Evolutionary conservation across 2,888 invertebrate species (phyloP).

Genomic region (Gonocerus acuteangulatus): DNA sequence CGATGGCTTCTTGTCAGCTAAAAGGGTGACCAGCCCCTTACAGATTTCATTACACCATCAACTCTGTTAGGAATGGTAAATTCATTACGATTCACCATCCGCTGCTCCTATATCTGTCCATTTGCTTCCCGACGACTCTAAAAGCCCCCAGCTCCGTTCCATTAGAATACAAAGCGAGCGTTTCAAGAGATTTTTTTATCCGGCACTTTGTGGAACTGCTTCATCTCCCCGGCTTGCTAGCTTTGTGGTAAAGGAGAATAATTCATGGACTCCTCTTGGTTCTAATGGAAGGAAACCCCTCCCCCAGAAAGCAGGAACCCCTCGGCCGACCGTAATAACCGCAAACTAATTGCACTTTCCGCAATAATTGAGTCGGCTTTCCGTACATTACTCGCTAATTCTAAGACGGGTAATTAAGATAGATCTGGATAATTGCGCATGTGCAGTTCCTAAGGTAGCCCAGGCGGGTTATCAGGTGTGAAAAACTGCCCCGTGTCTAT

Average conservation of each 20-base stretch:
- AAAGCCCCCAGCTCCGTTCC: slow-evolving; percentile 18
- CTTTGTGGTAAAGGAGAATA: slow-evolving; percentile 1
- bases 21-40: slow-evolving; percentile 5
- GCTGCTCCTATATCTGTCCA: not conserved
- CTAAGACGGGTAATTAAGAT: slow-evolving; percentile 12
- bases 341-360: slow-evolving; percentile 22
- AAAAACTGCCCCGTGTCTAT: too few species aligned
- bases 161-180: slow-evolving; percentile 10
- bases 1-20: too few species aligned
- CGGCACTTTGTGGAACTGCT: not conserved
- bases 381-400: slow-evolving; percentile 19
- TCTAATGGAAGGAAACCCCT: not conserved
- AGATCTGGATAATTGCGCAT: not conserved
- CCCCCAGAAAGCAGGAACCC: not conserved
- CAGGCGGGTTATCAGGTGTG: too few species aligned
- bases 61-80: slow-evolving; percentile 22
- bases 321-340: slow-evolving; percentile 8
- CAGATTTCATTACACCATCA: slow-evolving; percentile 10
- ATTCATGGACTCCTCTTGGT: not conserved
- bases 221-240: not conserved
- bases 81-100: slow-evolving; percentile 15
- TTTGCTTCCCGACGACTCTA: not conserved
- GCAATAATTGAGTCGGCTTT: slow-evolving; percentile 19
- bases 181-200: not conserved
- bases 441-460: too few species aligned